Evolutionary conservation across 2,797 vertebrate species (phyloP), one percentile per base, ranked within the genome.

Genomic region (Holocentrus rufus): DNA sequence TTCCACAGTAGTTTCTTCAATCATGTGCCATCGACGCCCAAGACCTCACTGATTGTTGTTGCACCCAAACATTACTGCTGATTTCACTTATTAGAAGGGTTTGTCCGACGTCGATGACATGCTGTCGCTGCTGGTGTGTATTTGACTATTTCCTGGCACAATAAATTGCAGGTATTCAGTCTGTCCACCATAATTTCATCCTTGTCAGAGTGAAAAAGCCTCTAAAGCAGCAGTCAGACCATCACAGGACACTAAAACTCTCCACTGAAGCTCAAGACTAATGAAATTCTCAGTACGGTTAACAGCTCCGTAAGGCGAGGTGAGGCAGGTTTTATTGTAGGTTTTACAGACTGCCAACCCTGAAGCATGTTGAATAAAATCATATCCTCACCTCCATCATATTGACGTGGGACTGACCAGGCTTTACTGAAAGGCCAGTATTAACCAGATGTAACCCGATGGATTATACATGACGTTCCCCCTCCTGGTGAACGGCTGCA

Each of bases 231-330:
- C 62, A 30, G 7, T 42, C 5, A 63, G 59, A 47, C 34, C 58
- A 52, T 60, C 22, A 47, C 1, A 7, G 10, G 10, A 2, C 22
- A 63, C 53, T 73, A 52, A 78, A 81, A 69, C 1, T 36, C 39
- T 64, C 56, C 57, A 70, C 53, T 76, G 76, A 77, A 69, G 25
- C 20, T 42, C 53, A n/a, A 36, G 3, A 55, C 53, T 50, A 7
- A 52, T 80, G 57, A 63, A 74, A 60, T 27, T 54, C 10, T 36
- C 63, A 52, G 5, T 14, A 34, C 9, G 44, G 49, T 74, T 77
- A 58, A 69, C 30, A 30, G 63, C 55, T 60, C 20, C 73, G 73
- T 34, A 13, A 60, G 65, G 34, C 3, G 18, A 52, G n/a, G 60
- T 6, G 44, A 57, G 65, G 52, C 54, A 53, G 30, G 20, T 46